Evolutionary conservation across 1,140 invertebrate genomes (phyloP), one percentile per base, ranked within the genome.

Genomic region (Philopotamus ludificatus): DNA sequence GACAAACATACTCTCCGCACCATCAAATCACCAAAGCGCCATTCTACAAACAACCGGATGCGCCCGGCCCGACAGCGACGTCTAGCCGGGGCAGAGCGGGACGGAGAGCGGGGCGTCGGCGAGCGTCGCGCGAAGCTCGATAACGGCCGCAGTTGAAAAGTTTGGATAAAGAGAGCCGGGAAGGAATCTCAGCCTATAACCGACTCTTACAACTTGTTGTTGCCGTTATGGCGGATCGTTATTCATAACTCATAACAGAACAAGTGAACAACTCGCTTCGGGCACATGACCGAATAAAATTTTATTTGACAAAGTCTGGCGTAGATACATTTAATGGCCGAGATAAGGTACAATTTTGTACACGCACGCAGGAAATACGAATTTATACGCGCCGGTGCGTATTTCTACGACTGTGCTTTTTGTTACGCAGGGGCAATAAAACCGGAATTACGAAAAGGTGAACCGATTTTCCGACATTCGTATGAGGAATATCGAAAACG

Each of bases 1-100:
- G 61, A 54, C 47, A 51, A 53, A 63, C 50, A 54, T 39, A 50
- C 49, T 63, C 16, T 53, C 16, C 21, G 45, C 26, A 50, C 47
- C 61, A 63, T 63, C 61, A 63, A 63, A 63, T 63, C 61, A 63
- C 61, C 49, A 42, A 51, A 51, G 50, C 49, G 20, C 49, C 47
- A 21, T 50, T 54, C 20, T 25, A 21, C 26, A 53, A 53, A 53
- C 61, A 63, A 50, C 26, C 42, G 42, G 28, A 44, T 42, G 34
- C 34, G 16, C 22, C 53, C n/a, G 50, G 20, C 50, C 18, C 10
- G 9, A 21, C 45, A 20, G 23, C 3, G 20, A 45, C 12, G 3
- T 21, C 45, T 18, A 44, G n/a, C n/a, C n/a, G 15, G 53, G 25
- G 34, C 4, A 57, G 53, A 57, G 50, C 18, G 18, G 28, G 49